Evolutionary conservation across 2,113 vertebrate species (phyloP).

Genomic region (Strix aluco): DNA sequence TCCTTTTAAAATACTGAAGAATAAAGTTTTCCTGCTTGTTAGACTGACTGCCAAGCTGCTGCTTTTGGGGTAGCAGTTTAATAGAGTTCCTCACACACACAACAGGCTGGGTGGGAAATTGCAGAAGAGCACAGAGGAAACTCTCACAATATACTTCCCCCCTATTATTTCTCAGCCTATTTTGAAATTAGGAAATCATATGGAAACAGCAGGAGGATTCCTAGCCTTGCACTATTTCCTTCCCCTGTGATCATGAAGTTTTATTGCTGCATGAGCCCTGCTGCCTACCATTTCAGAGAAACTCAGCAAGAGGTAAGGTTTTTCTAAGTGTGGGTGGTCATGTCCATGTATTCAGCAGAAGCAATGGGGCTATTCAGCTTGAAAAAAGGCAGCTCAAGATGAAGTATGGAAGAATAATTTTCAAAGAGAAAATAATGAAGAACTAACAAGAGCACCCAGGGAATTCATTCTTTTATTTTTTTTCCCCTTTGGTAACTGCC

Average conservation of each 20-base stretch:
- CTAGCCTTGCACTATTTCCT: slow-evolving; percentile 41
- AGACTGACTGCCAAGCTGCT: not conserved
- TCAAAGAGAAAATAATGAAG: slow-evolving; percentile 62
- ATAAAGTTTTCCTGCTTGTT: slow-evolving; percentile 12
- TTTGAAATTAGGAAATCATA: slow-evolving; percentile 72
- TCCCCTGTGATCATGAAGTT: slow-evolving; percentile 68
- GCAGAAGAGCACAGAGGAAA: slow-evolving; percentile 39
- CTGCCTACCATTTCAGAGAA: slow-evolving; percentile 60
- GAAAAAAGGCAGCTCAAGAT: slow-evolving; percentile 36
- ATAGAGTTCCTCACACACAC: not conserved
- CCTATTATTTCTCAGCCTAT: slow-evolving; percentile 66
- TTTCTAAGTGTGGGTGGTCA: slow-evolving; percentile 68
- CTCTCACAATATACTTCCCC: slow-evolving; percentile 43
- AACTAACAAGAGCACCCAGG: slow-evolving; percentile 52
- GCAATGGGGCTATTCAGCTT: slow-evolving; percentile 40
- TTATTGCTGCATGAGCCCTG: slow-evolving; percentile 60
- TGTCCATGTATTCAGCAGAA: slow-evolving; percentile 24
- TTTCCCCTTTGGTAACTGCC: slow-evolving; percentile 26
- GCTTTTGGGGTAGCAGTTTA: slow-evolving; percentile 23
- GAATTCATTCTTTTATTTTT: slow-evolving; percentile 8
- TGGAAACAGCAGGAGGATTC: slow-evolving; percentile 62
- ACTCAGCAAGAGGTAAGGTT: slow-evolving; percentile 60
- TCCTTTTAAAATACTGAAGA: not conserved
- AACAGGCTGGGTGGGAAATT: slow-evolving; percentile 7
- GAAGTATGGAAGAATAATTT: slow-evolving; percentile 52